Base-by-base conservation (phyloP, 2,888 invertebrate species). In the Epinotia ramella region DNA sequence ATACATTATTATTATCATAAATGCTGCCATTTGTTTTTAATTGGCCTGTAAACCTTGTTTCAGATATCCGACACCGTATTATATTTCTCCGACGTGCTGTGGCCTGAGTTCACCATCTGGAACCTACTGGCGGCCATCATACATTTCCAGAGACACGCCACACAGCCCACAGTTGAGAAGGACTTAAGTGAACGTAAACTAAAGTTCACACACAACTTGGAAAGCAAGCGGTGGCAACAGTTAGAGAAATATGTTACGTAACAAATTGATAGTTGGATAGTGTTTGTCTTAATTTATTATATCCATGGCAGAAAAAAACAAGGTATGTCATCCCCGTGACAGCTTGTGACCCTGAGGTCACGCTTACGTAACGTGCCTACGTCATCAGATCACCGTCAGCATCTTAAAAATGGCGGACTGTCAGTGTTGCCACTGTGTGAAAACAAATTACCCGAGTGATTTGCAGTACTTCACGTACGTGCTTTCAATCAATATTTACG, bases 41-140 rank as follows among this genome's bases (percentile, higher is more conserved):
- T 62, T 57, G 2, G 11, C 20, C 6, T 1, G 9, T 13, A 7
- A 40, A 20, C 2, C 0, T 75, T 71, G 67, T 67, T 73, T 73
- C 89, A 98, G 97, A 95, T 96, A 77, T 95, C 96, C 56, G 96
- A 96, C 84, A 96, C 98, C 9, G 97, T 97, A 64, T 89, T 99
- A 57, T 97, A 97, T 86, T 99, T 99, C 90, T 96, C 97, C 1
- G 95, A 97, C 78, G 97, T 98, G 0, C 91, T 99, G 53, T 99
- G 99, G 99, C 99, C 99, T 2, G 99, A 99, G 86, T 98, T 99
- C 86, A 96, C 96, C 62, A 96, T 98, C 77, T 99, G 98, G 98
- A 97, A 99, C 90, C 95, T 99, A 69, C 92, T 99, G 79, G 95
- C 95, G 24, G 98, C 97, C 40, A 95, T 99, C 77, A 96, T 99